Conservation (phyloP, 1,140 invertebrate species). For the Paralvinella palmiformis region DNA sequence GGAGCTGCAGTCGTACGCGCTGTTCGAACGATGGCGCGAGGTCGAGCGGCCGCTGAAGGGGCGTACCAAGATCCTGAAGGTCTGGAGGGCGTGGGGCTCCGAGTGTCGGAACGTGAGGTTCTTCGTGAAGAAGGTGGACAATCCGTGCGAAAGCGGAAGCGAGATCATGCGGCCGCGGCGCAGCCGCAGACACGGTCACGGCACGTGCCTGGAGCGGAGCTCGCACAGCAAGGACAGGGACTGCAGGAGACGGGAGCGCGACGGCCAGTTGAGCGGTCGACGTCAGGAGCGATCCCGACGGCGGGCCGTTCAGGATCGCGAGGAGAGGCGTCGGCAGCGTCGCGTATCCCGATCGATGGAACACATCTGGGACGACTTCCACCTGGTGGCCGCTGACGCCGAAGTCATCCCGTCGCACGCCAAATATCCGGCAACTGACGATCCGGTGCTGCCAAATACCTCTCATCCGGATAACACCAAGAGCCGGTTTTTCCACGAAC, state of each 20-base stretch:
- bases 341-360: background rate
- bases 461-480: background rate
- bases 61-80: constrained; percentile 64
- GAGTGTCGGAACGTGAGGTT: constrained; percentile 62
- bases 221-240: too few relatives aligned
- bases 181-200: constrained; percentile 29
- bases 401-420: background rate
- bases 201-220: too few relatives aligned
- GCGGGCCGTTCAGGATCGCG: constrained; percentile 24
- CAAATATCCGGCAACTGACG: constrained; percentile 51
- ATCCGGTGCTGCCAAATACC: constrained; percentile 69
- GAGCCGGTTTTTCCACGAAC: constrained; percentile 54
- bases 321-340: constrained; percentile 23
- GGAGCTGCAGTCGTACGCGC: constrained; percentile 33
- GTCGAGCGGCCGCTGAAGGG: constrained; percentile 66
- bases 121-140: constrained; percentile 45
- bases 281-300: constrained; percentile 14
- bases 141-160: constrained; percentile 33
- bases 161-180: constrained; percentile 23
- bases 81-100: constrained; percentile 69
- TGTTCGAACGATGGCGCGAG: constrained; percentile 52
- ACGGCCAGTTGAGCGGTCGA: constrained; percentile 10
- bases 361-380: background rate
- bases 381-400: background rate
- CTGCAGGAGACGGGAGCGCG: background rate